Percentiles rank a stretch among this genome's conserved stretches.
These are phyloP conservation scores for Trichogramma pretiosum DNA, from an alignment of 1,140 invertebrate species.

Conservation along the genomic window DNA sequence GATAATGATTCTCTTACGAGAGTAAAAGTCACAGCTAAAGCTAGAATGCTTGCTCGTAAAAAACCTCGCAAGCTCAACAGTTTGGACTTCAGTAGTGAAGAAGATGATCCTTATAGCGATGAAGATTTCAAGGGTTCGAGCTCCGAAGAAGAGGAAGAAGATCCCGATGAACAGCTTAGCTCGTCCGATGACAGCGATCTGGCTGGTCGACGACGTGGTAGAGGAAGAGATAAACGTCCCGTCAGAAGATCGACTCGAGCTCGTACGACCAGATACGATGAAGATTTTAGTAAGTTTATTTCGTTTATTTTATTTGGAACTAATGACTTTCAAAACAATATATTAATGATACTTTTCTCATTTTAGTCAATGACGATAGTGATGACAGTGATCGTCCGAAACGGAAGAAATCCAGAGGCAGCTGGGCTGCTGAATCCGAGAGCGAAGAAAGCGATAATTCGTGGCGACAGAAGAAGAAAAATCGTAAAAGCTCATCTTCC, in stretches of 20 bases:
- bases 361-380: constrained; percentile 46
- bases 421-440: constrained; percentile 48
- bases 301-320: constrained; percentile 10
- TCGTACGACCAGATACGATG: constrained; percentile 49
- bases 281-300: constrained; percentile 49
- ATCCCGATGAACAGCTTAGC: constrained; percentile 48
- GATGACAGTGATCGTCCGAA: constrained; percentile 51
- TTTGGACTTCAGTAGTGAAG: constrained; percentile 71
- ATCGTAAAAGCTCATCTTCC: constrained; percentile 31
- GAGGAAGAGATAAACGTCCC: constrained; percentile 36
- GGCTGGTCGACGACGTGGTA: constrained; percentile 34
- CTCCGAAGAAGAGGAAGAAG: constrained; percentile 55
- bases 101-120: constrained; percentile 71
- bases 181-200: constrained; percentile 54
- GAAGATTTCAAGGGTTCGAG: constrained; percentile 75
- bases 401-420: constrained; percentile 46
- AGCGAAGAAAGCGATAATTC: constrained; percentile 53
- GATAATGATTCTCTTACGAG: constrained; percentile 30
- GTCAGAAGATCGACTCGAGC: constrained; percentile 52
- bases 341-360: background rate
- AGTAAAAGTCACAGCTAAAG: constrained; percentile 26
- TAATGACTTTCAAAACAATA: background rate
- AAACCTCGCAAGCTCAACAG: constrained; percentile 70
- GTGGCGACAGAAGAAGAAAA: constrained; percentile 48
- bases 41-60: constrained; percentile 46